These are phyloP conservation scores for Miichthys miiuy DNA, from an alignment of 2,797 vertebrate species.

Conservation along the genomic window DNA sequence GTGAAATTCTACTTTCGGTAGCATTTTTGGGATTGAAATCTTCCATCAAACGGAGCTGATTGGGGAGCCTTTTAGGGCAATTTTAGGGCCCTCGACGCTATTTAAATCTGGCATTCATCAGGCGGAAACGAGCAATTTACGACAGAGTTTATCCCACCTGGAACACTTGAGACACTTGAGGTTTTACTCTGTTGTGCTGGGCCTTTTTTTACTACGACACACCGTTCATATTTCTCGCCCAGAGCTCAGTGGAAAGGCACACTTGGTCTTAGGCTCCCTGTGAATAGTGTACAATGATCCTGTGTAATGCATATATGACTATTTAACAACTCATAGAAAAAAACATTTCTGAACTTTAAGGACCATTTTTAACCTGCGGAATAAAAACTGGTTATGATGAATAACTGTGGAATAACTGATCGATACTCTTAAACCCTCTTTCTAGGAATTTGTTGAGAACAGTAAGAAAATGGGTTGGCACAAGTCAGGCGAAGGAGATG, in stretches of 20 bases:
- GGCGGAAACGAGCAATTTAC: too few species aligned
- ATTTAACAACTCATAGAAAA: neutral
- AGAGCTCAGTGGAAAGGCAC: neutral
- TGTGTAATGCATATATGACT: neutral
- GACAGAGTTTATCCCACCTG: too few species aligned
- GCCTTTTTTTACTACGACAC: neutral
- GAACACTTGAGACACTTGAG: too few species aligned
- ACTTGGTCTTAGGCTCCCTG: too few species aligned
- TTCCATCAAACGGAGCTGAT: too few species aligned
- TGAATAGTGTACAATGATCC: neutral
- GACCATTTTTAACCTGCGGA: neutral
- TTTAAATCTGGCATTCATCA: too few species aligned
- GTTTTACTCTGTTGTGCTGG: neutral
- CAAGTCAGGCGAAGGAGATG: constrained; percentile 82
- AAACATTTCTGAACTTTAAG: neutral
- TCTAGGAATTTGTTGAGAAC: constrained; percentile 95
- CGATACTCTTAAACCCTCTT: constrained; percentile 14
- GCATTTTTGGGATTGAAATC: neutral
- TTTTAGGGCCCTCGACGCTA: too few species aligned
- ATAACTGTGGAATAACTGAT: too few species aligned
- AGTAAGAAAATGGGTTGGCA: constrained; percentile 88
- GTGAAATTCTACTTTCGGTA: neutral
- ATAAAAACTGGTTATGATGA: neutral
- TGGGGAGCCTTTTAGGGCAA: too few species aligned
- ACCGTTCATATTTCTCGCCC: neutral